phyloP scores from a whole-genome alignment of 2,888 invertebrate species.

The Glaucopsyche alexis region DNA sequence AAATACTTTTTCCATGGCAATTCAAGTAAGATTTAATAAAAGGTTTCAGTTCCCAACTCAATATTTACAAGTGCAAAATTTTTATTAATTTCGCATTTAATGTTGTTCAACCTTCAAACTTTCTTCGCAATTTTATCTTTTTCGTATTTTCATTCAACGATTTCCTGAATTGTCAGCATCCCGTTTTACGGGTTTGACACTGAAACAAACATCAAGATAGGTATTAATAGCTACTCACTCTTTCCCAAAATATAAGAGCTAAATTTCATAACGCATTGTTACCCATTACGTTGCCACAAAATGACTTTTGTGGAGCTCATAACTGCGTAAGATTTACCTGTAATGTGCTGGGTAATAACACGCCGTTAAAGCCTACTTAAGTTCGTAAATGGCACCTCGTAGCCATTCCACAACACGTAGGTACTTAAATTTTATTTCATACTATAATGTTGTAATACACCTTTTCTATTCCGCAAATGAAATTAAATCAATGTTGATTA shows the following conservation, averaged over 20 bases:
- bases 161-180: neutral
- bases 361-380: slow-evolving; percentile 16
- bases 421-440: neutral
- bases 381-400: neutral
- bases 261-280: slow-evolving; percentile 2
- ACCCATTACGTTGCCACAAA: neutral
- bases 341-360: slow-evolving; percentile 20
- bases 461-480: neutral
- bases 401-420: slow-evolving; percentile 5
- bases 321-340: slow-evolving; percentile 17
- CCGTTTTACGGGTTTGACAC: neutral
- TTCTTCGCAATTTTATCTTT: neutral
- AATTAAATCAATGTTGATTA: slow-evolving; percentile 38
- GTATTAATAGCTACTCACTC: no score
- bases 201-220: neutral
- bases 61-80: slow-evolving; percentile 13
- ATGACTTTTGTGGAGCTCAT: slow-evolving; percentile 16
- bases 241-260: neutral
- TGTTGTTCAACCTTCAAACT: slow-evolving; percentile 8
- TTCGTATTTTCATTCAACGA: neutral
- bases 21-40: slow-evolving; percentile 2
- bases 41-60: neutral
- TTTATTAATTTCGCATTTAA: slow-evolving; percentile 11
- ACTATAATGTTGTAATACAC: neutral
- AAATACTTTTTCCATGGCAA: neutral